These are phyloP conservation scores for Plagodis dolabraria DNA, from an alignment of 2,888 invertebrate genomes.

Conservation along the genomic window DNA sequence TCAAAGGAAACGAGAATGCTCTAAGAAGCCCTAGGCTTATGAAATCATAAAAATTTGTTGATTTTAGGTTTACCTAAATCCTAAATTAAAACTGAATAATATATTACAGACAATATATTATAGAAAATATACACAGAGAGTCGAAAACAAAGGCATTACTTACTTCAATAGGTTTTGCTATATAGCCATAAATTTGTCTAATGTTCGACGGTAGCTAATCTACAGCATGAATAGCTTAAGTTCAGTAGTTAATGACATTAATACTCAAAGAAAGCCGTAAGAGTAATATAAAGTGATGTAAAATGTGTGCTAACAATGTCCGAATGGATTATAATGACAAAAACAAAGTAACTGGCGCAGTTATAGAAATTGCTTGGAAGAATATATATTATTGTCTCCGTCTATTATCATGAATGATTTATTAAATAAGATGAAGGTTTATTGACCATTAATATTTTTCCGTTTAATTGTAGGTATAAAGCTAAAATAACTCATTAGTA, in stretches of 20 bases:
- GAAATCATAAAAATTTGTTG: no score
- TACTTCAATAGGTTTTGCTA: constrained; percentile 7
- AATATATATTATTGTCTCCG: no score
- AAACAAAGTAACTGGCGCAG: constrained; percentile 49
- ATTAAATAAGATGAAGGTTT: no score
- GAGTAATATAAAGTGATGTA: constrained; percentile 53
- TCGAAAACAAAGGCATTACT: constrained; percentile 5
- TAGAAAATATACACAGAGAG: constrained; percentile 4
- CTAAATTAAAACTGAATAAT: no score
- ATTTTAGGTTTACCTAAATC: no score
- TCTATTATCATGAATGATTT: no score
- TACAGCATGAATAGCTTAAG: constrained; percentile 44
- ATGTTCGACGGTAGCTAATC: constrained; percentile 37
- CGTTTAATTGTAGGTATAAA: no score
- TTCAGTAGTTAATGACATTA: constrained; percentile 55
- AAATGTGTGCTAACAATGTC: constrained; percentile 37
- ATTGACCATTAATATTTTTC: no score
- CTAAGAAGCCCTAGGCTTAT: no score
- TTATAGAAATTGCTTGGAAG: no score
- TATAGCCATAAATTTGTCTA: constrained; percentile 40
- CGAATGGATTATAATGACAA: constrained; percentile 40
- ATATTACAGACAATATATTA: neutral
- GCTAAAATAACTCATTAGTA: no score
- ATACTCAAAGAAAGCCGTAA: constrained; percentile 48
- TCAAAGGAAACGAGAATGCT: no score